Evolutionary conservation across 2,888 invertebrate species (phyloP), one percentile per base, ranked within the genome.

Genomic region (Muschampia plurimacula): DNA sequence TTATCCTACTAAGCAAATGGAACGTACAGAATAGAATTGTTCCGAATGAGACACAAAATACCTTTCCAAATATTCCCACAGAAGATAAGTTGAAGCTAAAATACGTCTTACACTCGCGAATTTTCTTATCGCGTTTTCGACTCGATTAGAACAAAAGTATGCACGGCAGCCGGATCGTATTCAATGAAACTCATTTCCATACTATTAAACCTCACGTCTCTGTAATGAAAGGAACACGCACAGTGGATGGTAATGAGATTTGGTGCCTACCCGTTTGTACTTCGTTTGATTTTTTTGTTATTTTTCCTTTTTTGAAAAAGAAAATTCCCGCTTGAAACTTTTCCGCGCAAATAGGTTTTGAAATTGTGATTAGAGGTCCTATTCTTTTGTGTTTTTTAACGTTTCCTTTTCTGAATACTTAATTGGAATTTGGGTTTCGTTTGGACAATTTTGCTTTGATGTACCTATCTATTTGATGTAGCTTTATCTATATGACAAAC

Each of bases 61-160:
- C 57, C 28, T 57, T 28, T 28, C 57, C 57, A 12, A 57, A 57
- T 57, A 57, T 57, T 57, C 57, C 57, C 57, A 2, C 55, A 57
- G 12, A 57, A 57, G 57, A 57, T 57, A 57, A 57, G 10, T 57
- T 57, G 9, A n/a, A 28, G 57, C 57, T 57, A 55, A 39, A 67
- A 67, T 65, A 65, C 41, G 39, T 59, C 55, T 39, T 55, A 28
- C 65, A 32, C n/a, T 55, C 55, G 55, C 22, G 55, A 55, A 28
- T 55, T 82, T 80, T 80, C 83, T 85, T 87, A 87, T 89, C 85
- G 79, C 78, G 81, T 84, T 84, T 84, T 55, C 82, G 75, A 82
- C 84, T 86, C 85, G 86, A 87, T 89, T 87, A 85, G 84, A 86
- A 88, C 84, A 85, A 84, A 86, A 85, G 84, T 83, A 81, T 80